phyloP scores from a whole-genome alignment of 2,888 invertebrate species.

The Xestia xanthographa region DNA sequence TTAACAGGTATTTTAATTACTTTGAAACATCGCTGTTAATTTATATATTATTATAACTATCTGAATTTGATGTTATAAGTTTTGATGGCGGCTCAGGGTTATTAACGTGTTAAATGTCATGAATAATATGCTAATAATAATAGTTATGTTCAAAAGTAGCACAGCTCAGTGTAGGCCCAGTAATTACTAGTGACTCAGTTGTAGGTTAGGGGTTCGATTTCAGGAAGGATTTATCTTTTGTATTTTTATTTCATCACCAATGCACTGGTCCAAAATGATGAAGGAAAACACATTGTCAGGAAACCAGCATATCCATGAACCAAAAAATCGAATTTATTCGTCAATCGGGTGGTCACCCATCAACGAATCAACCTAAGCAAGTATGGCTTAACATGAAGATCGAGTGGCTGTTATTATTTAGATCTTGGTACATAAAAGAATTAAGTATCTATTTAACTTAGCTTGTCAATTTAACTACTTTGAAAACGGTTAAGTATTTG shows the following conservation, averaged over 20 bases:
- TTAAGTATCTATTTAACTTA: conserved; percentile 13
- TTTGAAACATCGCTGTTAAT: conserved; percentile 58
- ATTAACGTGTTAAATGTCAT: conserved; percentile 32
- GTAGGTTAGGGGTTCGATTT: background rate
- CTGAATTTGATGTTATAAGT: conserved; percentile 47
- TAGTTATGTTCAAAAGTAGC: conserved; percentile 8
- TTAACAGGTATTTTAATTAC: conserved; percentile 65
- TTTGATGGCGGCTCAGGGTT: conserved; percentile 40
- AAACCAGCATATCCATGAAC: background rate
- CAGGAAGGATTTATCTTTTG: background rate
- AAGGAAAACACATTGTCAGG: background rate
- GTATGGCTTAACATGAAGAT: no score
- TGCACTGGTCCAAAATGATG: background rate
- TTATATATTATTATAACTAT: conserved; percentile 56
- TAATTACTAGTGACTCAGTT: background rate
- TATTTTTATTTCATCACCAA: background rate
- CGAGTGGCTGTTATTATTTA: background rate
- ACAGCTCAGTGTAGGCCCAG: background rate
- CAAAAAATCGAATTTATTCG: background rate
- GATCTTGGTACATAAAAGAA: background rate
- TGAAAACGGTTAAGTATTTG: conserved; percentile 36
- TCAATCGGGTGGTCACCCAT: background rate
- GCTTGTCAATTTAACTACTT: conserved; percentile 34
- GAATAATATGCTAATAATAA: conserved; percentile 26
- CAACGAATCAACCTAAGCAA: no score